Conservation (phyloP, 2,113 vertebrate genomes). For the Melanostigma gelatinosum region DNA sequence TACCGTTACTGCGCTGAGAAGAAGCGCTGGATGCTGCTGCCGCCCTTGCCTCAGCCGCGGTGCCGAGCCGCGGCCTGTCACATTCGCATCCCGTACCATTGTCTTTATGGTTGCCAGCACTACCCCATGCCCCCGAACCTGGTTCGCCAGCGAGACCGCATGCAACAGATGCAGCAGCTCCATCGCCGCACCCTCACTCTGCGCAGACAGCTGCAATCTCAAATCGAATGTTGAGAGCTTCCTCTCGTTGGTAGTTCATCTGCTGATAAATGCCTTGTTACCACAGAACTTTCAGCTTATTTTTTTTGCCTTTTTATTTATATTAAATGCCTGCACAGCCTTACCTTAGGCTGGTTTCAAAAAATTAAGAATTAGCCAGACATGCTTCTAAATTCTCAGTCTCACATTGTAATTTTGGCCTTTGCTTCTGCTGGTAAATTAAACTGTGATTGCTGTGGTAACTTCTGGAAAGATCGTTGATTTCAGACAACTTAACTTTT, state of each 20-base stretch:
- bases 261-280: slow-evolving; percentile 17
- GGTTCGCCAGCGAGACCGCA: slow-evolving; percentile 92
- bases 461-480: neutral
- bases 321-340: neutral
- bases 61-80: slow-evolving; percentile 94
- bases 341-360: slow-evolving; percentile 5
- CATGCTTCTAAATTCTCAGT: neutral
- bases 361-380: neutral
- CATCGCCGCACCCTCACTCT: slow-evolving; percentile 90
- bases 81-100: slow-evolving; percentile 89
- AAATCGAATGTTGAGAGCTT: slow-evolving; percentile 90
- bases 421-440: slow-evolving; percentile 22
- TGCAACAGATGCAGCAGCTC: slow-evolving; percentile 95
- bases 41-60: slow-evolving; percentile 94
- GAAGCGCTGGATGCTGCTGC: slow-evolving; percentile 89
- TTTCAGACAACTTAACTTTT: slow-evolving; percentile 13
- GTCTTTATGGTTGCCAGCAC: slow-evolving; percentile 89
- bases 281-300: neutral
- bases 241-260: slow-evolving; percentile 1
- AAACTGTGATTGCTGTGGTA: slow-evolving; percentile 9
- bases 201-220: slow-evolving; percentile 89
- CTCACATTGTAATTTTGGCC: slow-evolving; percentile 31
- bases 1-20: slow-evolving; percentile 93
- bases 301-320: slow-evolving; percentile 7
- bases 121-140: slow-evolving; percentile 95